These are phyloP conservation scores for Drosophila repletoides DNA, from an alignment of 1,140 invertebrate genomes.

Conservation along the genomic window DNA sequence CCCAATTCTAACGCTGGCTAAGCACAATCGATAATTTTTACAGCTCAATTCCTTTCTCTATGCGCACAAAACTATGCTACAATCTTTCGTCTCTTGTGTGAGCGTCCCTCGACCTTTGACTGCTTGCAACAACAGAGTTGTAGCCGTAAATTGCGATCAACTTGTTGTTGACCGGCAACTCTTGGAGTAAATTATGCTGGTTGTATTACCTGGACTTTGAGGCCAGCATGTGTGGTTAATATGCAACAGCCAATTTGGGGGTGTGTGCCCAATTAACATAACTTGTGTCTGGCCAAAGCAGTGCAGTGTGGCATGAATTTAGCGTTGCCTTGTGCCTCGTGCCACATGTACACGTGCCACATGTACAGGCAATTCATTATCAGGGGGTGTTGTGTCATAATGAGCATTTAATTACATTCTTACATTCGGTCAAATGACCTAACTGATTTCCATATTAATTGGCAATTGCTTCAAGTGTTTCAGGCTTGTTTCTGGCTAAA, in stretches of 20 bases:
- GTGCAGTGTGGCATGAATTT: no score
- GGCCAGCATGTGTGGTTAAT: constrained; percentile 19
- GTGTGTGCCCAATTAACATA: constrained; percentile 38
- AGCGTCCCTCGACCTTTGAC: no score
- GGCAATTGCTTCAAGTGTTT: constrained; percentile 49
- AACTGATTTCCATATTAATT: constrained; percentile 75
- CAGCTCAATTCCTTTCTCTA: background rate
- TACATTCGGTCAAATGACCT: constrained; percentile 30
- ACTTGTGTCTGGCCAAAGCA: no score
- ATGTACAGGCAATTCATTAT: constrained; percentile 34
- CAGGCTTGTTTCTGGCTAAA: no score
- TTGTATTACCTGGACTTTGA: no score
- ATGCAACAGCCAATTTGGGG: constrained; percentile 18
- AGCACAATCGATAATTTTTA: no score
- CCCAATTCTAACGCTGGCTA: no score
- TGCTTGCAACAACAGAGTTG: no score
- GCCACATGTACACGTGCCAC: constrained; percentile 24
- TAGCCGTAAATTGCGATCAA: background rate
- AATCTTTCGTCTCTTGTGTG: no score
- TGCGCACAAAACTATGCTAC: no score
- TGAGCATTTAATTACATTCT: constrained; percentile 51
- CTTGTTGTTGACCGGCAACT: constrained; percentile 14
- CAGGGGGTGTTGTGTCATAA: constrained; percentile 37
- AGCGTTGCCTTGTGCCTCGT: background rate
- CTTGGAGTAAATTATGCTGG: background rate